A percentile compares a stretch with the other conserved stretches of the same genome.
phyloP scores from a whole-genome alignment of 1,140 invertebrate species.

The Zaprionus gabonicus region DNA sequence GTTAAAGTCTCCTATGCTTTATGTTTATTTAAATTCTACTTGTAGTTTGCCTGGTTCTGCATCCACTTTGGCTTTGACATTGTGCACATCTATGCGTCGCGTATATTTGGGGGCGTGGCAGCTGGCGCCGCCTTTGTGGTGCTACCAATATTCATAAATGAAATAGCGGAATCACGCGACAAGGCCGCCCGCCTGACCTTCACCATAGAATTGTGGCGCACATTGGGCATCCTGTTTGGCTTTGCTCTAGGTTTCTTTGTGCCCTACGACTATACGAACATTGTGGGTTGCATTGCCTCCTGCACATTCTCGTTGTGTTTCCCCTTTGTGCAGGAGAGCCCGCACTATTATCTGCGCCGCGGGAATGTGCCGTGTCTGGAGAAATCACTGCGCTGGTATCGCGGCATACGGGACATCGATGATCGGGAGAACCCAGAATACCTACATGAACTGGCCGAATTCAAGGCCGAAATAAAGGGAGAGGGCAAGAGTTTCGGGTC shows the following conservation, averaged over 20 bases:
- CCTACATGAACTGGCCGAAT: conserved; percentile 58
- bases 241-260: conserved; percentile 59
- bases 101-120: conserved; percentile 85
- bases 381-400: conserved; percentile 85
- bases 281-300: conserved; percentile 85
- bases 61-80: conserved; percentile 76
- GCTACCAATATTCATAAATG: conserved; percentile 85
- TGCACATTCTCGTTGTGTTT: conserved; percentile 86
- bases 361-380: conserved; percentile 85
- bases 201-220: conserved; percentile 73
- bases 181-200: conserved; percentile 61
- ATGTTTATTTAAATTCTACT: no score
- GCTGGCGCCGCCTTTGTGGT: conserved; percentile 85
- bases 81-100: conserved; percentile 79
- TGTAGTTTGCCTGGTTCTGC: conserved; percentile 70
- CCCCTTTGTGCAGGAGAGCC: conserved; percentile 87
- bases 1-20: background rate
- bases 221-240: conserved; percentile 66
- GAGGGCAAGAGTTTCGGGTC: conserved; percentile 36
- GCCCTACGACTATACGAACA: conserved; percentile 53
- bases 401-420: conserved; percentile 77
- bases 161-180: conserved; percentile 83
- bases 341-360: conserved; percentile 86
- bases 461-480: conserved; percentile 54
- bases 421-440: conserved; percentile 71